Evolutionary conservation across 1,140 invertebrate species (phyloP).

Genomic region (Acromyrmex heyeri): DNA sequence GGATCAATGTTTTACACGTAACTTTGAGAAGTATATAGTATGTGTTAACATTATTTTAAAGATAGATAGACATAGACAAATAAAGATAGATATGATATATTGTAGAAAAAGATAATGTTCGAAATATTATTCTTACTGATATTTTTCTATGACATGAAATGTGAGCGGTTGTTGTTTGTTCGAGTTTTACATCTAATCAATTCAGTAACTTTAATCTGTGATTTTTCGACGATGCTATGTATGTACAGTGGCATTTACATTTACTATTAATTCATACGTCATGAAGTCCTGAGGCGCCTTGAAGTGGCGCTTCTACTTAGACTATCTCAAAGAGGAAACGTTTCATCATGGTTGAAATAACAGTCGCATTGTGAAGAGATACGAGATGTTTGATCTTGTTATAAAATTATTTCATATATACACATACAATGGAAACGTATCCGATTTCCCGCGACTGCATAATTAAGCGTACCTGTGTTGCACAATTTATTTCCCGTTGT

Average conservation of each 20-base stretch:
- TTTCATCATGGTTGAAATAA: slow-evolving; percentile 64
- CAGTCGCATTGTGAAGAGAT: slow-evolving; percentile 48
- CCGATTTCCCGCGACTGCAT: neutral
- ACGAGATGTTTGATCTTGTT: slow-evolving; percentile 62
- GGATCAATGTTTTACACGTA: neutral
- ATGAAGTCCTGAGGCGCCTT: slow-evolving; percentile 18
- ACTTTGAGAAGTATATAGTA: neutral
- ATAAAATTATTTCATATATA: slow-evolving; percentile 63
- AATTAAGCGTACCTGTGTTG: slow-evolving; percentile 22
- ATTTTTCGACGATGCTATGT: neutral
- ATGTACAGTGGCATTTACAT: slow-evolving; percentile 62
- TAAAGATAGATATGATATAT: too few species aligned
- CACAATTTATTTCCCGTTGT: slow-evolving; percentile 12
- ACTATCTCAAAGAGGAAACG: slow-evolving; percentile 58
- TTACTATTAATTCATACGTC: slow-evolving; percentile 64
- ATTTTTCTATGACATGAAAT: neutral
- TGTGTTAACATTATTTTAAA: neutral
- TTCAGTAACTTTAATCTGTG: neutral
- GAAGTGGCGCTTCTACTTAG: slow-evolving; percentile 14
- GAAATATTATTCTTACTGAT: neutral
- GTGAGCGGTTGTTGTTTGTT: neutral
- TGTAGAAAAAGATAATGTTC: neutral
- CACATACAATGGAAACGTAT: slow-evolving; percentile 8
- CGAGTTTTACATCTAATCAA: slow-evolving; percentile 59
- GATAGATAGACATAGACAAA: neutral